Evolutionary conservation across 2,888 invertebrate species (phyloP), one percentile per base, ranked within the genome.

Genomic region (Mesochorus sp.): DNA sequence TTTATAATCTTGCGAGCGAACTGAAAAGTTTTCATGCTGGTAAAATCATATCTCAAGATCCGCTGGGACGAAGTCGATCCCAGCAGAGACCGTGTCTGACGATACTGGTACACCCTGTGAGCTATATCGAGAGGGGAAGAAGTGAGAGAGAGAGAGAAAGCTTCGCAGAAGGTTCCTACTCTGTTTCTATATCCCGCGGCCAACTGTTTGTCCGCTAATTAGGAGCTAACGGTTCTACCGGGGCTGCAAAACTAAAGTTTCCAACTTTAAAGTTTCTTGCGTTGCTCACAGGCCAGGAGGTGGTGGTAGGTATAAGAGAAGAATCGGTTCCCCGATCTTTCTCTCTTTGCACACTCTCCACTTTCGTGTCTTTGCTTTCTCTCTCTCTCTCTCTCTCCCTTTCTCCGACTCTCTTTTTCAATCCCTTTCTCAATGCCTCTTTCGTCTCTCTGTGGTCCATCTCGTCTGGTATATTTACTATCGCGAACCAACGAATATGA

Each of bases 201-300:
- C 83, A 84, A 85, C 87, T 90, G 88, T 90, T 91, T 90, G 89
- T 89, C 89, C 87, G 87, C 88, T 91, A 90, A 90, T 90, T 91
- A 90, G 88, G 89, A 90, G 89, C 88, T 89, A 91, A 91, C 90
- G 88, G 86, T 83, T 81, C 71, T 71, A 75, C 66, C 71, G 71
- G 64, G 72, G 53, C 28, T 39, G 28, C 26, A 53, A 42, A 67
- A 67, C 67, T 55, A 67, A 67, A 67, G 75, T 67, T 76, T 44
- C 47, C 85, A 88, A 87, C 85, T 89, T 88, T 87, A 88, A 89
- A 90, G 89, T 90, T 90, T 90, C 89, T 90, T 89, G 88, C 86
- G 80, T 81, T 85, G 64, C 81, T 82, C 82, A 82, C n/a, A n/a
- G n/a, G n/a, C n/a, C n/a, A n/a, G 80, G 79, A 82, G 80, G 73